Percentiles rank a stretch among this genome's conserved stretches.
Conservation (phyloP, 2,888 invertebrate species). For the Stenodema calcarata region DNA sequence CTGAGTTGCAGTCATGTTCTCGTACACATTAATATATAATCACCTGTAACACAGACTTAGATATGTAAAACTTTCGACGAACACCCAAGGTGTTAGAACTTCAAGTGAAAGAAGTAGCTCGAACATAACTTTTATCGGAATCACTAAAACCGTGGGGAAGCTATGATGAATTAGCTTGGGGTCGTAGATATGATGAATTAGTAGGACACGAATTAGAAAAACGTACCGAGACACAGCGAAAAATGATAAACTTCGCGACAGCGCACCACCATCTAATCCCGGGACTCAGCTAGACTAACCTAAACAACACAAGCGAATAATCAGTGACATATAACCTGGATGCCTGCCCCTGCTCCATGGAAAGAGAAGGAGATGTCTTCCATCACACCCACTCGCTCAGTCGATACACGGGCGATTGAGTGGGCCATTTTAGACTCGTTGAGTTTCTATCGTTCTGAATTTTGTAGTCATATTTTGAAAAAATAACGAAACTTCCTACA, state of each 20-base stretch:
- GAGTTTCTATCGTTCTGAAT: too few species aligned
- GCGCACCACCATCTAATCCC: not conserved
- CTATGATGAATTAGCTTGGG: too few species aligned
- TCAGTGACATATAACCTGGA: slow-evolving; percentile 24
- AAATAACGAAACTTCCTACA: too few species aligned
- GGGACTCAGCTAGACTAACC: not conserved
- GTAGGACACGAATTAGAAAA: not conserved
- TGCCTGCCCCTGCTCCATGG: not conserved
- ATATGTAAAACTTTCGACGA: not conserved
- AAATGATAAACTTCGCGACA: not conserved
- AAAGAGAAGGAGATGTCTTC: not conserved
- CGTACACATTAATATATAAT: not conserved
- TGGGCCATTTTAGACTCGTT: not conserved
- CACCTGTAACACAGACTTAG: not conserved
- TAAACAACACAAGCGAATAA: slow-evolving; percentile 8
- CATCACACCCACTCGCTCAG: not conserved
- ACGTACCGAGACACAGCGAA: not conserved
- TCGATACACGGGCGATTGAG: not conserved
- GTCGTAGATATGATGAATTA: not conserved
- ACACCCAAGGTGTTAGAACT: not conserved
- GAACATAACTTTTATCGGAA: not conserved
- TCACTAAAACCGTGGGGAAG: not conserved
- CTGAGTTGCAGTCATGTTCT: too few species aligned
- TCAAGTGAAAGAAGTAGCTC: not conserved
- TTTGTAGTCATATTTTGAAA: too few species aligned